phyloP scores from a whole-genome alignment of 2,113 vertebrate species.

The Dasyornis broadbenti region DNA sequence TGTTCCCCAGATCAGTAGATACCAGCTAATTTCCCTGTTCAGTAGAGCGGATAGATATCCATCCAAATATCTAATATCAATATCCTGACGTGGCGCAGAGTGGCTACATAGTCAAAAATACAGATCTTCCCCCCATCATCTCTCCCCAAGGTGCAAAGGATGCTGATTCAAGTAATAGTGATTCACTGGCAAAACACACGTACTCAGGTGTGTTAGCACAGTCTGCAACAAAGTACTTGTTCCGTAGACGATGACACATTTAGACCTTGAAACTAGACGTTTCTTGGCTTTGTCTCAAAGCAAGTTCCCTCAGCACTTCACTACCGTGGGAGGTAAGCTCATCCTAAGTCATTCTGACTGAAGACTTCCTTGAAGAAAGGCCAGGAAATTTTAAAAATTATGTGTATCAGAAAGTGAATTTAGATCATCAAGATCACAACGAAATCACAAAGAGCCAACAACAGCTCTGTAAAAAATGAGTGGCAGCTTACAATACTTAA shows the following conservation, averaged over 20 bases:
- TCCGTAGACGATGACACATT: rapidly evolving
- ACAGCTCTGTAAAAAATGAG: neutral
- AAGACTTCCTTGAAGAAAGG: neutral
- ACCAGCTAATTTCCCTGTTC: neutral
- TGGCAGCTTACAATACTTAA: neutral
- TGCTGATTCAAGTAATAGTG: neutral
- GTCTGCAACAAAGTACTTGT: neutral
- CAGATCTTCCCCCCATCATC: neutral
- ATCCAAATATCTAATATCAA: neutral
- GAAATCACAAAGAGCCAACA: neutral
- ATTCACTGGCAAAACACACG: neutral
- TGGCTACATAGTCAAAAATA: neutral
- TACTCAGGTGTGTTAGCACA: neutral
- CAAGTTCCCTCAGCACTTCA: neutral
- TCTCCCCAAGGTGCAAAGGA: neutral
- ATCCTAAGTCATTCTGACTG: neutral
- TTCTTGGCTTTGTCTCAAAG: neutral
- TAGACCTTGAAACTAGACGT: neutral
- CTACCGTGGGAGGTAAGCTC: neutral
- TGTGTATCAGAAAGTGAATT: neutral
- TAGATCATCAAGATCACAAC: neutral
- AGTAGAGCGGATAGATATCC: neutral
- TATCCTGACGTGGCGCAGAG: neutral
- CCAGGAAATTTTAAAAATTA: neutral
- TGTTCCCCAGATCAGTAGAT: neutral